These are phyloP conservation scores for Rhodophaea formosa DNA, from an alignment of 2,888 invertebrate species.

Conservation along the genomic window DNA sequence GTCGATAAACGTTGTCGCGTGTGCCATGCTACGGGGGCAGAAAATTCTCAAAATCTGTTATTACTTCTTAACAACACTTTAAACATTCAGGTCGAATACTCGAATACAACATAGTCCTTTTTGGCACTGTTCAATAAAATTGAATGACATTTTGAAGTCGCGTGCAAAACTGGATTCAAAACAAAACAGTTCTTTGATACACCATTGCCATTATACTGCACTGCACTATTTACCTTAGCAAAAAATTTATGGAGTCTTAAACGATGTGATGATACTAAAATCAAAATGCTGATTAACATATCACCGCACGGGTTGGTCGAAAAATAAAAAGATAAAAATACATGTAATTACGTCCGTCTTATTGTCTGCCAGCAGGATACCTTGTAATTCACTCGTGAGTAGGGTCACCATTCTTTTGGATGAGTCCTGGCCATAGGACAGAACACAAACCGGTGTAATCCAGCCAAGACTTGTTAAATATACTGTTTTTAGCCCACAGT, in stretches of 20 bases:
- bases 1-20: too few species aligned
- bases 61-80: too few species aligned
- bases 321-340: slow-evolving; percentile 23
- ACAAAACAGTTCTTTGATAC: background rate
- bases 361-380: slow-evolving; percentile 40
- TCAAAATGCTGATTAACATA: slow-evolving; percentile 32
- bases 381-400: slow-evolving; percentile 41
- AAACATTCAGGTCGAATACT: too few species aligned
- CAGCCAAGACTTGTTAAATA: too few species aligned
- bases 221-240: background rate
- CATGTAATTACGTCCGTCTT: slow-evolving; percentile 34
- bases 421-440: too few species aligned
- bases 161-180: background rate
- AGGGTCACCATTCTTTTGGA: slow-evolving; percentile 4
- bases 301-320: slow-evolving; percentile 26
- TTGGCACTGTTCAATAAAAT: too few species aligned
- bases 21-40: too few species aligned
- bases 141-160: too few species aligned
- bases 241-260: slow-evolving; percentile 11
- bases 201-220: background rate
- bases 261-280: slow-evolving; percentile 15
- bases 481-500: too few species aligned
- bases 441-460: too few species aligned
- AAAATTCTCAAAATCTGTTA: too few species aligned
- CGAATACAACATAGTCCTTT: too few species aligned